phyloP scores from a whole-genome alignment of 2,113 vertebrate species.

The Sakesphorus luctuosus region DNA sequence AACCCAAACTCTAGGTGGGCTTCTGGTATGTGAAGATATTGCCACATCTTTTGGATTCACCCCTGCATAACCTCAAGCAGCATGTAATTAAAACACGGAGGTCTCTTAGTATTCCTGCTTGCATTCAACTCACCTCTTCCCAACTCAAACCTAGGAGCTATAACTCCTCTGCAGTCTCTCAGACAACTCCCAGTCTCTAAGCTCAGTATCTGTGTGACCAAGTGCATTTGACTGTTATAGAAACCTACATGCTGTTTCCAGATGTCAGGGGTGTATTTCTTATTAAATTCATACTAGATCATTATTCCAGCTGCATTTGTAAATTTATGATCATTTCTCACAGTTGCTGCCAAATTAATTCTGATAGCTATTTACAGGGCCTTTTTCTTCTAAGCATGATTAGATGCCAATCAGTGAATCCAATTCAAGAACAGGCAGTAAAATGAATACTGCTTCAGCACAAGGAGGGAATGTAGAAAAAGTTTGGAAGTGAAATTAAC shows the following conservation, averaged over 20 bases:
- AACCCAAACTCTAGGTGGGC: not conserved
- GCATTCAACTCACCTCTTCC: not conserved
- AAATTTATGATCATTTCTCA: slow-evolving; percentile 5
- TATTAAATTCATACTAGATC: not conserved
- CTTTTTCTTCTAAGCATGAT: slow-evolving; percentile 1
- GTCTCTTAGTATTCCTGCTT: not conserved
- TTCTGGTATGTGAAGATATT: not conserved
- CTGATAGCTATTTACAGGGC: slow-evolving; percentile 52
- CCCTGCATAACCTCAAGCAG: not conserved
- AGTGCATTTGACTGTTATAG: not conserved
- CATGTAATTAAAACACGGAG: not conserved
- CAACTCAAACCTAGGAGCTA: not conserved
- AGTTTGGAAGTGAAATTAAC: slow-evolving; percentile 31
- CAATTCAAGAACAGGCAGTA: slow-evolving; percentile 34
- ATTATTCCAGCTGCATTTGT: slow-evolving; percentile 28
- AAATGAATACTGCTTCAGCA: slow-evolving; percentile 48
- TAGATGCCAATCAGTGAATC: slow-evolving; percentile 35
- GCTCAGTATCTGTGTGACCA: not conserved
- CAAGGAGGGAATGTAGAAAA: not conserved
- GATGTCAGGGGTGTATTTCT: not conserved
- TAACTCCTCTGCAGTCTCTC: not conserved
- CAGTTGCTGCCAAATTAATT: slow-evolving; percentile 54
- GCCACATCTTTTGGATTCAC: not conserved
- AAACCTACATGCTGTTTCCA: not conserved
- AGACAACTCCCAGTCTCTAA: not conserved